These are phyloP conservation scores for Siniperca chuatsi DNA, from an alignment of 2,113 vertebrate species.

Conservation along the genomic window DNA sequence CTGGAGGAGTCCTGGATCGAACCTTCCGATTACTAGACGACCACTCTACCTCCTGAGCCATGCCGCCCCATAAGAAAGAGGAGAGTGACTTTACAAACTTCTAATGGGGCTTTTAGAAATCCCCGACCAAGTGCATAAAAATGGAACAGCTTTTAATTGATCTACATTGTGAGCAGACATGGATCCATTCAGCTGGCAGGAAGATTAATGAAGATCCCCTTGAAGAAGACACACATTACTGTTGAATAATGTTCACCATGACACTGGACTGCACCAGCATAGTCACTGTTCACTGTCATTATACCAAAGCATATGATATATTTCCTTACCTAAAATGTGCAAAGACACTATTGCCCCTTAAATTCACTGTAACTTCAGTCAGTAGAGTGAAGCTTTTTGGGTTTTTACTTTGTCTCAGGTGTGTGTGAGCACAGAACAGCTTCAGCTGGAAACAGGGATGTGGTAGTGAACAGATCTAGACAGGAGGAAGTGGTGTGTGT, in stretches of 20 bases:
- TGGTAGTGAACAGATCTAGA: neutral
- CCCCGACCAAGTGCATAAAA: neutral
- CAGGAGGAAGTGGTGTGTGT: neutral
- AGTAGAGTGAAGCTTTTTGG: neutral
- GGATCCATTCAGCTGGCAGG: slow-evolving; percentile 4
- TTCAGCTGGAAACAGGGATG: slow-evolving; percentile 19
- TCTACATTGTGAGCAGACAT: slow-evolving; percentile 14
- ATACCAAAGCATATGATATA: neutral
- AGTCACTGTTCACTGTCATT: neutral
- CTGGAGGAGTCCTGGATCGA: too few species aligned
- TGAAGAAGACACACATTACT: neutral
- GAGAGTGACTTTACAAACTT: slow-evolving; percentile 32
- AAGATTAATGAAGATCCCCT: slow-evolving; percentile 21
- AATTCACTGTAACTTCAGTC: neutral
- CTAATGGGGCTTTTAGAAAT: slow-evolving; percentile 43
- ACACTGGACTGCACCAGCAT: neutral
- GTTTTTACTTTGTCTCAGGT: neutral
- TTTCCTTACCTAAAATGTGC: neutral
- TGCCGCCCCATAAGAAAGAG: neutral
- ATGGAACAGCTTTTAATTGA: slow-evolving; percentile 49
- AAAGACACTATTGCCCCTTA: neutral
- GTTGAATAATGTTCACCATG: neutral
- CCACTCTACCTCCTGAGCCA: too few species aligned
- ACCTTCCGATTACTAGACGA: too few species aligned
- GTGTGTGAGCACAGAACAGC: neutral